A percentile compares a stretch with the other conserved stretches of the same genome.
Evolutionary conservation across 2,888 invertebrate species (phyloP).

Genomic region (Tryphoninae sp.): DNA sequence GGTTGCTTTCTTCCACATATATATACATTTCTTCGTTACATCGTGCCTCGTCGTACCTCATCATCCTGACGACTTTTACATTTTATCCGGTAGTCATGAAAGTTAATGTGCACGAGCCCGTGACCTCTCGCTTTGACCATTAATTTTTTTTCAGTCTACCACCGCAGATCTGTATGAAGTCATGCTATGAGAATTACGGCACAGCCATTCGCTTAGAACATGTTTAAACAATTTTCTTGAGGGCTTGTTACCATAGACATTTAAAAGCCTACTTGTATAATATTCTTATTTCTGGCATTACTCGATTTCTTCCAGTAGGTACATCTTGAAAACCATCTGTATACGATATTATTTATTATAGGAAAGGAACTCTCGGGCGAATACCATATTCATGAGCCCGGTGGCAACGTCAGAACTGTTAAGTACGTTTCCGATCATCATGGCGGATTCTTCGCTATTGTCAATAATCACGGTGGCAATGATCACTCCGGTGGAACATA

Average conservation of each 20-base stretch:
- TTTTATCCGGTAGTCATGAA: not conserved
- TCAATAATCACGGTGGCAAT: slow-evolving; percentile 74
- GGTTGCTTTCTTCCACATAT: slow-evolving; percentile 1
- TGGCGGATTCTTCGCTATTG: slow-evolving; percentile 77
- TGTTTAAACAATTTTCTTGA: not conserved
- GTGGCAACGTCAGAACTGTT: slow-evolving; percentile 74
- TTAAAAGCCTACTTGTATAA: not conserved
- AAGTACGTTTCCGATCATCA: slow-evolving; percentile 77
- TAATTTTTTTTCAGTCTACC: slow-evolving; percentile 19
- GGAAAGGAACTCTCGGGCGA: slow-evolving; percentile 74
- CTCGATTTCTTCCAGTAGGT: not conserved
- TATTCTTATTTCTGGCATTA: not conserved
- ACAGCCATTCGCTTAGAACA: not conserved
- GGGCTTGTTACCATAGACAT: not conserved
- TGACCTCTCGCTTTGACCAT: slow-evolving; percentile 6
- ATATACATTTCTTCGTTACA: not conserved
- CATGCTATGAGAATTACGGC: not conserved
- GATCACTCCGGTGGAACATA: slow-evolving; percentile 71
- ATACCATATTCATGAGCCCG: slow-evolving; percentile 78
- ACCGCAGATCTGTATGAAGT: not conserved
- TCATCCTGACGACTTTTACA: not conserved
- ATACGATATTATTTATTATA: slow-evolving; percentile 47
- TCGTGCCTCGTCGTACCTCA: not conserved
- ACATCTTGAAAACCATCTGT: slow-evolving; percentile 2
- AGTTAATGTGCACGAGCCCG: slow-evolving; percentile 10